These are phyloP conservation scores for Microctenopoma lineatum DNA, from an alignment of 2,797 vertebrate species.

Conservation along the genomic window DNA sequence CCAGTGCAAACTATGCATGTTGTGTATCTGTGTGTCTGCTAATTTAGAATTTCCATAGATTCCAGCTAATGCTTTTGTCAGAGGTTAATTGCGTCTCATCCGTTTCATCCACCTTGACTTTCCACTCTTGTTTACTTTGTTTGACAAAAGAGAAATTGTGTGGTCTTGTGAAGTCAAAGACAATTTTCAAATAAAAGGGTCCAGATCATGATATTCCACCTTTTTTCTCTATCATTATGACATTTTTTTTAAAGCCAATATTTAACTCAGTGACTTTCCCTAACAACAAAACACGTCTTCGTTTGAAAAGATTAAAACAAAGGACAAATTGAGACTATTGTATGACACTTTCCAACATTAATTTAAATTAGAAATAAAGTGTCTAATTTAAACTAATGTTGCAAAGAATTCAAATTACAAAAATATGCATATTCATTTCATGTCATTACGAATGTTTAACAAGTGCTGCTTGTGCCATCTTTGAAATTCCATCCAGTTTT, in stretches of 20 bases:
- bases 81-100: slow-evolving; percentile 75
- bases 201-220: slow-evolving; percentile 48
- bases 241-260: slow-evolving; percentile 50
- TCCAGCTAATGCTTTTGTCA: slow-evolving; percentile 33
- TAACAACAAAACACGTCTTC: slow-evolving; percentile 42
- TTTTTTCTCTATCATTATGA: slow-evolving; percentile 67
- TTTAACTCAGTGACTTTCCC: slow-evolving; percentile 56
- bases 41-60: slow-evolving; percentile 41
- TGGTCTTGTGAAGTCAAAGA: slow-evolving; percentile 48
- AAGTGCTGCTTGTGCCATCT: background rate
- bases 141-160: slow-evolving; percentile 46
- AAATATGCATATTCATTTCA: background rate
- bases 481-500: background rate
- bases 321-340: slow-evolving; percentile 24
- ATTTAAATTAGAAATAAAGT: background rate
- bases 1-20: background rate
- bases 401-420: background rate
- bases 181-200: slow-evolving; percentile 55
- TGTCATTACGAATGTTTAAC: background rate
- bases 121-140: slow-evolving; percentile 53
- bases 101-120: slow-evolving; percentile 65
- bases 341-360: background rate
- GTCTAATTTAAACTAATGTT: slow-evolving; percentile 10
- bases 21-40: background rate
- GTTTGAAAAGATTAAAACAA: slow-evolving; percentile 55